Percentiles rank a stretch among this genome's conserved stretches.
Evolutionary conservation across 1,140 invertebrate species (phyloP).

Genomic region (Agrypnia vestita): DNA sequence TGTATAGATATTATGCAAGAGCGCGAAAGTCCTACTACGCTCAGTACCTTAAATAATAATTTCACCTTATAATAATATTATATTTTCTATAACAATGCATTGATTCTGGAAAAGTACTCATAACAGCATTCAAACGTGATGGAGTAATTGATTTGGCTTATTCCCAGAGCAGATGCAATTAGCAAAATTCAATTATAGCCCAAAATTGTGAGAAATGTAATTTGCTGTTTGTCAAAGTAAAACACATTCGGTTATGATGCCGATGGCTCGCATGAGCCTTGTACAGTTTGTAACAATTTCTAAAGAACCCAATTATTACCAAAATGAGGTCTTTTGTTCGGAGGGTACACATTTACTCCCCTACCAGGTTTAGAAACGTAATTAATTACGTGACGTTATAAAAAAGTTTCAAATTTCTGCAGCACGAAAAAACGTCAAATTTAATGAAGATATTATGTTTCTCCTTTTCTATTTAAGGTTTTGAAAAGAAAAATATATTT

Average conservation of each 20-base stretch:
- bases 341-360: background rate
- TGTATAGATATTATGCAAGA: too few species aligned
- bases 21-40: too few species aligned
- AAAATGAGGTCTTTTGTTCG: conserved; percentile 17
- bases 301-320: conserved; percentile 42
- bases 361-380: background rate
- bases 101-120: background rate
- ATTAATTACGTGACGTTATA: background rate
- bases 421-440: background rate
- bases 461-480: too few species aligned
- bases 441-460: background rate
- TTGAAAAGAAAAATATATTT: too few species aligned
- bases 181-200: background rate
- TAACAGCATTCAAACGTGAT: background rate
- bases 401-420: background rate
- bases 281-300: conserved; percentile 7
- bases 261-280: conserved; percentile 11
- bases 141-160: conserved; percentile 14
- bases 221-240: conserved; percentile 2
- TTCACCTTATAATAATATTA: too few species aligned
- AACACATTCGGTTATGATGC: conserved; percentile 17
- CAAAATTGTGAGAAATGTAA: background rate
- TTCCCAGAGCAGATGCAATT: background rate
- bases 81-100: background rate
- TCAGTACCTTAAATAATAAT: too few species aligned